These are phyloP conservation scores for Alethe diademata DNA, from an alignment of 2,113 vertebrate species.

Conservation along the genomic window DNA sequence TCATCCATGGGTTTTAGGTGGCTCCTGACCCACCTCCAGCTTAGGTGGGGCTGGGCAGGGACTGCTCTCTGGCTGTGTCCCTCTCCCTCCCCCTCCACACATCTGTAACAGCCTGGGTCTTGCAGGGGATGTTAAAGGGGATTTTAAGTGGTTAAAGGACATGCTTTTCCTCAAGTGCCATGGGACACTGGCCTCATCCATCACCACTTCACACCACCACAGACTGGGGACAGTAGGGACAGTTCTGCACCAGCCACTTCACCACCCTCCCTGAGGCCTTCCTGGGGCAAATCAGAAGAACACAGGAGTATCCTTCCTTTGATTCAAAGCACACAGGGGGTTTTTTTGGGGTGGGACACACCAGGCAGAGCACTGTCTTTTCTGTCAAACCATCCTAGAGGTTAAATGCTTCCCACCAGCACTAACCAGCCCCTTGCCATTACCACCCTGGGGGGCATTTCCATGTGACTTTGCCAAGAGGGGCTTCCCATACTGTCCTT, in stretches of 20 bases:
- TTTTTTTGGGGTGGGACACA: neutral
- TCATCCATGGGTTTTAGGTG: neutral
- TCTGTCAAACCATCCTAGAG: neutral
- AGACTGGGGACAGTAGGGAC: neutral
- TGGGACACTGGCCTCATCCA: neutral
- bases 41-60: neutral
- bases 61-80: neutral
- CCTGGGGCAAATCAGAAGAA: neutral
- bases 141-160: neutral
- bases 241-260: neutral
- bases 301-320: neutral
- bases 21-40: neutral
- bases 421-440: neutral
- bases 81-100: fast-evolving
- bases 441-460: fast-evolving
- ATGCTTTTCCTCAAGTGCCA: neutral
- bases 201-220: neutral
- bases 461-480: fast-evolving
- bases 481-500: neutral
- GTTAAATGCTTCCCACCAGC: neutral
- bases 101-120: neutral
- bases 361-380: neutral
- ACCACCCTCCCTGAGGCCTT: neutral
- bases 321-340: neutral
- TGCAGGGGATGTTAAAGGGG: neutral